Base-by-base conservation (phyloP, 1,140 invertebrate genomes). In the Venturia canescens region DNA sequence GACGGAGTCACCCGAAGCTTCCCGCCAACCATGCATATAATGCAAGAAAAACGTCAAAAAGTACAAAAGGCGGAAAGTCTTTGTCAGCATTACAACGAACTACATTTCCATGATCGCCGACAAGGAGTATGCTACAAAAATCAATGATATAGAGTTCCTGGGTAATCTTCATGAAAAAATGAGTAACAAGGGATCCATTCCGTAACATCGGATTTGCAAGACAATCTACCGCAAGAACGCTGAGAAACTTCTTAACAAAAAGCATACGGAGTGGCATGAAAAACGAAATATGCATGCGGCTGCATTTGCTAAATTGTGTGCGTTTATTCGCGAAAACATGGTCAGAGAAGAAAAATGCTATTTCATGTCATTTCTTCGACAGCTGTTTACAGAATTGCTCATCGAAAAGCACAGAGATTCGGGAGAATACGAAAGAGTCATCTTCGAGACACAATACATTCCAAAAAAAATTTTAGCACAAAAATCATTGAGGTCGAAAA, bases 321-420 rank as follows among this genome's bases (percentile, higher is more conserved):
- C 23, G 2, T 63, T 63, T 26, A 63, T 63, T 23, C 57, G 57
- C 2, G 57, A 63, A 11, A 63, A 63, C 57, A 26, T 63, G 3
- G 57, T 63, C n/a, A 63, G 18, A 63, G 48, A 63, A 63, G 23
- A 63, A 11, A 63, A 63, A 23, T 63, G 57, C 23, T 63, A 23
- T 21, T 26, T 63, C 18, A 63, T 63, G 3, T 63, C 23, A 2
- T 63, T 63, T 63, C 57, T 63, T 4, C 18, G 23, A 63, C 2
- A 63, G 57, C 57, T 63, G 6, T 63, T 63, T 26, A n/a, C n/a
- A 3, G 57, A 63, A 23, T 63, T 63, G 7, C 21, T 63, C 3
- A 26, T 63, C 21, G 57, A 63, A 11, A n/a, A 63, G 21, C 23
- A 63, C 57, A 26, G 23, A 23, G 57, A n/a, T 23, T 23, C 57